Conservation (phyloP, 2,113 vertebrate genomes). For the Phalacrocorax brasilianus region DNA sequence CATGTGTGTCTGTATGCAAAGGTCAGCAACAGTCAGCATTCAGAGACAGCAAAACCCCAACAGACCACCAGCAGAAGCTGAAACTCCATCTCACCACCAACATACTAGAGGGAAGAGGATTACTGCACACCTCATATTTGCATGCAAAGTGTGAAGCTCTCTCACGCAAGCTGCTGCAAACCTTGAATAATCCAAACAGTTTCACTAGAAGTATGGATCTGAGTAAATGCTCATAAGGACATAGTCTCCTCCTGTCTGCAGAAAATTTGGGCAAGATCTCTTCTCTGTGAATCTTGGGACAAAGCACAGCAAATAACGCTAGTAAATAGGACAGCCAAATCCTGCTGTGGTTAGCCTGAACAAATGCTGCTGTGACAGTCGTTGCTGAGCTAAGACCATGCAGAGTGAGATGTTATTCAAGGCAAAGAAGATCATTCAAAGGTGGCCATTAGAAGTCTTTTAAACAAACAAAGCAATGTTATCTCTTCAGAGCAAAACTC, state of each 20-base stretch:
- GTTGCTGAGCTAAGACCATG: not conserved
- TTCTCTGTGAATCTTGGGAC: fast-evolving
- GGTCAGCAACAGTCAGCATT: not conserved
- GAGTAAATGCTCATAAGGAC: not conserved
- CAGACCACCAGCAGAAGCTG: not conserved
- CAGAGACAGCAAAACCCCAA: not conserved
- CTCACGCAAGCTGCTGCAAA: not conserved
- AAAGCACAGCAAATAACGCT: not conserved
- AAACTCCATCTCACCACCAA: not conserved
- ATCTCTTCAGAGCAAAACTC: not conserved
- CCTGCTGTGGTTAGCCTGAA: not conserved
- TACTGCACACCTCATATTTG: not conserved
- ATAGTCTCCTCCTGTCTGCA: not conserved
- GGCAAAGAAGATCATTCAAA: not conserved
- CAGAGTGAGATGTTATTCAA: not conserved
- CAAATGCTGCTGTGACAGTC: not conserved
- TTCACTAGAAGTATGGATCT: not conserved
- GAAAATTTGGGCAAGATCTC: not conserved
- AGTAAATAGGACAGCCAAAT: not conserved
- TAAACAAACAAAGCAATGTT: not conserved
- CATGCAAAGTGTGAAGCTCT: not conserved
- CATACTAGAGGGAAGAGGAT: not conserved
- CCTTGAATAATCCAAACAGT: not conserved
- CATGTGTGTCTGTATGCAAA: fast-evolving
- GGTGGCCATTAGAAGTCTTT: not conserved